Evolutionary conservation across 2,888 invertebrate species (phyloP), one percentile per base, ranked within the genome.

Genomic region (Nephrotoma guestfalica): DNA sequence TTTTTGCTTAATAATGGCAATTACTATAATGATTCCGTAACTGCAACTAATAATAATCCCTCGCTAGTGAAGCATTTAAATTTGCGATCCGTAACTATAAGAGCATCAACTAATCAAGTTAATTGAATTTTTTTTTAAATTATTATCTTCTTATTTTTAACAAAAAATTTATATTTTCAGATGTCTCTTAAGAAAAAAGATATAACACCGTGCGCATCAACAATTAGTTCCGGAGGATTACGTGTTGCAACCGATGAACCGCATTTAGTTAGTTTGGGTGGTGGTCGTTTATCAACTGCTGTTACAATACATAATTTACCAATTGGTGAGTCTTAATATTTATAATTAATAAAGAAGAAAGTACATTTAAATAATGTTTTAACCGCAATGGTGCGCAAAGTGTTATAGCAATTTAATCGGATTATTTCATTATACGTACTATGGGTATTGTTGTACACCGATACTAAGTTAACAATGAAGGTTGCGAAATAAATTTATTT

Each of bases 231-330:
- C 41, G 88, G 88, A 41, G 88, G 88, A 83, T 92, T 89, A 92
- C 93, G 94, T 90, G 94, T 94, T 91, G 94, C 94, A 88, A 95
- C 97, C 88, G 97, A 97, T 91, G 94, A 95, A 88, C 97, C 97
- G 57, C 97, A 98, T 92, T 94, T 97, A 91, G 97, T 98, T 90
- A 97, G 97, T 92, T 94, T 97, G 90, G 97, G 97, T 88, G 96
- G 97, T 88, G 97, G 97, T 87, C 93, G 97, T 88, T 93, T 97
- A 88, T 97, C 97, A 91, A 97, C 97, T 47, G 96, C 97, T n/a
- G 96, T 97, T 89, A 97, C 97, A 45, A 93, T 97, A 89, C 96
- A 97, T 92, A 97, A 97, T 88, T 94, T 98, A 90, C 96, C 96
- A 89, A 95, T 96, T 94, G 97, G 97, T 97, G 91, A 90, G 91